Conservation (phyloP, 1,140 invertebrate genomes). For the Holotrichia oblita region DNA sequence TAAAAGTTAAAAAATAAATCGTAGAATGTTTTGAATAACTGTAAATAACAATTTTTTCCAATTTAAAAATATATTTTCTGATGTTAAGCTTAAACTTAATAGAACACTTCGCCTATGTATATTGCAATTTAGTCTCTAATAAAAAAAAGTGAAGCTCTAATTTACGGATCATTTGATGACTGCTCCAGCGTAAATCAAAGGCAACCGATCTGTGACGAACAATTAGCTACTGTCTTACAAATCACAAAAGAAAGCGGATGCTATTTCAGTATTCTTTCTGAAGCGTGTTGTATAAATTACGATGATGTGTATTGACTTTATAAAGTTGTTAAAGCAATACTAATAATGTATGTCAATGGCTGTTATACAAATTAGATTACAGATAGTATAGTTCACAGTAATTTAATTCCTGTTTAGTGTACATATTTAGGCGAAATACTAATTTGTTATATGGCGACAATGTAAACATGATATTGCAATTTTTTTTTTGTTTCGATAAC, state of each 20-base stretch:
- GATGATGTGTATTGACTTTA: slow-evolving; percentile 1
- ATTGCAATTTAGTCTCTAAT: too few species aligned
- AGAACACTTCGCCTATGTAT: too few species aligned
- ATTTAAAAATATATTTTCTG: too few species aligned
- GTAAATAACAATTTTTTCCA: too few species aligned
- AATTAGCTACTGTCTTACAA: not conserved
- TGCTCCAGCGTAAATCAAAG: not conserved
- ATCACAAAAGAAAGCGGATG: slow-evolving; percentile 6
- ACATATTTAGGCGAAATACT: not conserved
- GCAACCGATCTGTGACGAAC: not conserved
- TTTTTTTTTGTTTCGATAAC: not conserved
- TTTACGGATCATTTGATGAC: slow-evolving; percentile 5
- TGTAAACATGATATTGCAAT: slow-evolving; percentile 17
- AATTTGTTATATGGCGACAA: not conserved
- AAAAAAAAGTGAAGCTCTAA: not conserved
- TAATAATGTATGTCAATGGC: not conserved
- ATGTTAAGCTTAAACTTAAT: too few species aligned
- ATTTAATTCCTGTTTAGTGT: not conserved
- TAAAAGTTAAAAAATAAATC: too few species aligned
- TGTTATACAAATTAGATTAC: not conserved
- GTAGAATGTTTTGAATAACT: too few species aligned
- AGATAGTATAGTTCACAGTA: not conserved
- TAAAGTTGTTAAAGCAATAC: not conserved
- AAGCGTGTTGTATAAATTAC: not conserved
- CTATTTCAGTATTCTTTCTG: not conserved